These are phyloP conservation scores for Grus americana DNA, from an alignment of 2,113 vertebrate genomes.

Conservation along the genomic window DNA sequence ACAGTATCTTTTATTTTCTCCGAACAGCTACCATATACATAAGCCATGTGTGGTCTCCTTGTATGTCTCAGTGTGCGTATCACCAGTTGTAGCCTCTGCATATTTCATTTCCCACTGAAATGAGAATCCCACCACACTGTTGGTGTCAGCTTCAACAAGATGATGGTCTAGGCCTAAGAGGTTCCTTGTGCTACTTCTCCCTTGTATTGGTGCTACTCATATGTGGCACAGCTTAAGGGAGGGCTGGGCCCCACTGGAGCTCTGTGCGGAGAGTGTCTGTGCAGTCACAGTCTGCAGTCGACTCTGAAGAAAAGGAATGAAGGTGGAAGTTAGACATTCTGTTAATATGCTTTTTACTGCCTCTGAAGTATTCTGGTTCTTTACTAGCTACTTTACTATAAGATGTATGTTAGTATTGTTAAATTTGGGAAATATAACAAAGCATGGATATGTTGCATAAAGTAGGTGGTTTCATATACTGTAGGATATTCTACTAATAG, in stretches of 20 bases:
- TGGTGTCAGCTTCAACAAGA: background rate
- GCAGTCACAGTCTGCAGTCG: background rate
- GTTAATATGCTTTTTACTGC: background rate
- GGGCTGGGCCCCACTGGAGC: accelerated
- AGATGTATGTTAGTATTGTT: background rate
- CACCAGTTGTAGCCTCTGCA: background rate
- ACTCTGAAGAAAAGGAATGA: background rate
- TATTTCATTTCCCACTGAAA: background rate
- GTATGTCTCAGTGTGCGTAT: background rate
- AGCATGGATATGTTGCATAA: background rate
- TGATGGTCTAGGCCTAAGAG: background rate
- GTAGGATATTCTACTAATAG: background rate
- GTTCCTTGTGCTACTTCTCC: background rate
- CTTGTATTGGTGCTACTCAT: background rate
- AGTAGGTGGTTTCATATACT: background rate
- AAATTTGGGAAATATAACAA: background rate
- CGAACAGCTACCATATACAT: background rate
- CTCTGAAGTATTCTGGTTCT: background rate
- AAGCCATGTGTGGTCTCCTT: too few relatives aligned
- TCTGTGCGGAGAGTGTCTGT: background rate
- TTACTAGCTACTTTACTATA: background rate
- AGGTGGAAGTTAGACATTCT: background rate
- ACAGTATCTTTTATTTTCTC: background rate
- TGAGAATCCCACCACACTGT: background rate
- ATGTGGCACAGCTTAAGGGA: background rate